Evolutionary conservation across 2,113 vertebrate genomes (phyloP), one percentile per base, ranked within the genome.

Genomic region (Neolamprologus sp.): DNA sequence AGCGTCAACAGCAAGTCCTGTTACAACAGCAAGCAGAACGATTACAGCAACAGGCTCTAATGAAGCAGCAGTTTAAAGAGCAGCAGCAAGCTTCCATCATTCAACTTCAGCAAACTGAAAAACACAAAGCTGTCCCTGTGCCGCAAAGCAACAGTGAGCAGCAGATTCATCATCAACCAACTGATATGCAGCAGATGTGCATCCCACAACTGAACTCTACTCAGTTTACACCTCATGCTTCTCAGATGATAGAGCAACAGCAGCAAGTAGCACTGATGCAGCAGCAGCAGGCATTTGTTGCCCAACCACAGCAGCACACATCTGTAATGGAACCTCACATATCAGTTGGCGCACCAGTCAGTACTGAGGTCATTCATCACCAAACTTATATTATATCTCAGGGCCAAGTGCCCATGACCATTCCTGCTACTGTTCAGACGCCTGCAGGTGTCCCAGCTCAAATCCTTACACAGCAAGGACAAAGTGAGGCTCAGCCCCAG

Each of bases 61-160:
- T 95, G 51, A 92, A 95, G 84, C 90, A 96, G 87, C 93, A 96
- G 54, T 83, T 89, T 87, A 89, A 93, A 82, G 91, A 93, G 85
- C 89, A 95, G 88, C 87, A 88, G 75, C 94, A 94, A 60, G 87
- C 89, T 40, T 58, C 92, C 51, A 78, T 90, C n/a, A 75, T 91
- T 80, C 95, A 95, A 28, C 84, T 91, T 11, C 92, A 95, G 85
- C 89, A 92, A 87, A 88, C 21, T 8, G 92, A 95, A 79, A 92
- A 89, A 84, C 93, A 85, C 81, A 92, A 95, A 21, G 7, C 54
- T 47, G 65, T 23, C 7, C 26, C 79, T 26, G 17, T 91, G 81
- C 90, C 90, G 14, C 90, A 91, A 82, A 94, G 49, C 21, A 90
- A 86, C 75, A 89, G 78, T 58, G 91, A 94, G 83, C 85, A 91